Evolutionary conservation across 1,140 invertebrate genomes (phyloP).

Genomic region (Adelges cooleyi): DNA sequence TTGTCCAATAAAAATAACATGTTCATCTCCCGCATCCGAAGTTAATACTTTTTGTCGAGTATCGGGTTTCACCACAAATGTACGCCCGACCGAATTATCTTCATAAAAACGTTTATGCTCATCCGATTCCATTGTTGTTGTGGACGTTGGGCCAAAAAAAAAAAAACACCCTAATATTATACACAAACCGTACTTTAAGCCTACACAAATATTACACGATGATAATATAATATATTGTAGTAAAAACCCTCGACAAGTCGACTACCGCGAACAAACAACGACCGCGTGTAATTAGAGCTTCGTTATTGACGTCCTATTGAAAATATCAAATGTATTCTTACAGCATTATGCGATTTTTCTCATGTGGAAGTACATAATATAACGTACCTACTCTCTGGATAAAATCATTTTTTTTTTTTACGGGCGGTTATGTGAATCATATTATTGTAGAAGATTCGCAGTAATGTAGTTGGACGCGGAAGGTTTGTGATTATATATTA

Average conservation of each 20-base stretch:
- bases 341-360: not conserved
- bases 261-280: not conserved
- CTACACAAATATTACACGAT: too few relatives aligned
- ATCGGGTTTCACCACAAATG: conserved; percentile 22
- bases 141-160: not conserved
- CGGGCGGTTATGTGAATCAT: too few relatives aligned
- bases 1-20: conserved; percentile 13
- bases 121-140: conserved; percentile 22
- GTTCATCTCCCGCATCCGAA: conserved; percentile 21
- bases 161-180: conserved; percentile 12
- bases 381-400: too few relatives aligned
- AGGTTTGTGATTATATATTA: too few relatives aligned
- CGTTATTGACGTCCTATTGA: conserved; percentile 14
- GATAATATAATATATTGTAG: too few relatives aligned
- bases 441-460: too few relatives aligned
- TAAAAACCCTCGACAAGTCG: conserved; percentile 15
- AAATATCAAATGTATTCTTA: conserved; percentile 22
- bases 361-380: not conserved
- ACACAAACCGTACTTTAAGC: not conserved
- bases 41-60: conserved; percentile 25
- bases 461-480: too few relatives aligned
- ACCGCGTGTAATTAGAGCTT: conserved; percentile 22
- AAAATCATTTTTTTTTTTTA: too few relatives aligned
- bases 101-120: conserved; percentile 28
- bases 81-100: conserved; percentile 19